Base-by-base conservation (phyloP, 2,113 vertebrate species). In the Brachyhypopomus gauderio region DNA sequence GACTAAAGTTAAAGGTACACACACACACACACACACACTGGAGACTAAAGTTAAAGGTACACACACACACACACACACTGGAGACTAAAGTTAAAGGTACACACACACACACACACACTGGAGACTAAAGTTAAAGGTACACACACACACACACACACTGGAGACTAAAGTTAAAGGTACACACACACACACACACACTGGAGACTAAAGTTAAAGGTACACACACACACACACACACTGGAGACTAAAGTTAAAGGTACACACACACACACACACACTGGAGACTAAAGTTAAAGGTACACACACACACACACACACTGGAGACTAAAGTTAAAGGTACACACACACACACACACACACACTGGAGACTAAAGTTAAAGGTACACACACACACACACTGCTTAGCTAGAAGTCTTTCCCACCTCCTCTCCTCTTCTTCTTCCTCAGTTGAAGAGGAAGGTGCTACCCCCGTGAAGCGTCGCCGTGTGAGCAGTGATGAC, bases 21-120 rank as follows among this genome's bases (percentile, higher is more conserved):
- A 77, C 63, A 66, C 34, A 48, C 20, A 55, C 84, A 90, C 93
- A 70, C 94, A 97, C 91, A 96, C 98, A 85, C 94, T 94, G 89
- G 97, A 99, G 94, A 94, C 96, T 90, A 96, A 97, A 94, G 92
- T 93, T 91, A 97, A 96, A 96, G 97, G 97, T 98, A 84, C 5
- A 55, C 76, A 77, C 63, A 66, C 34, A 48, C 84, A 90, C 93
- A 70, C 94, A 97, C 91, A 96, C 98, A 85, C 94, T 94, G 89
- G 97, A 99, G 94, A 94, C 96, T 90, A 96, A 97, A 94, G 92
- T 93, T 91, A 97, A 96, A 96, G 97, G 97, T 98, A 84, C 5
- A 55, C 76, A 77, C 63, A 66, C 34, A 48, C 84, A 90, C 93
- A 70, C 94, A 97, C 91, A 96, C 98, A 85, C 94, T 94, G 89